Base-by-base conservation (phyloP, 2,113 vertebrate species). In the Sterna hirundo region DNA sequence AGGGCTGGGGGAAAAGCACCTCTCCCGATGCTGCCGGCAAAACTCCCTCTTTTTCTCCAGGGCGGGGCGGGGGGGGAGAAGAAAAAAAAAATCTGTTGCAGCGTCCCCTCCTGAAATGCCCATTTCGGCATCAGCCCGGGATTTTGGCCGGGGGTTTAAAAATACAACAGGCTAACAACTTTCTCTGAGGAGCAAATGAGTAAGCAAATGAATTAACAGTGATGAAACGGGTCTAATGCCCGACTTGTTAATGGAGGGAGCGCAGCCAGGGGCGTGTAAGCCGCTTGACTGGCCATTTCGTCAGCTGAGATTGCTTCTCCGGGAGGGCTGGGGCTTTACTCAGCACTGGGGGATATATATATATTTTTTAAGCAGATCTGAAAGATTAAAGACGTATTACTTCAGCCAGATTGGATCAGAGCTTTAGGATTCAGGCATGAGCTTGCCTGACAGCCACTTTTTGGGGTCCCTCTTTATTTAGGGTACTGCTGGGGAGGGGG, bases 211-310 rank as follows among this genome's bases (percentile, higher is more conserved):
- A 98, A 98, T 97, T 98, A 98, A 98, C 96, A 85, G 95, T 54
- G 98, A 97, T 97, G 98, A 97, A 97, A 98, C 64, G 87, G 97
- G 94, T 97, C 98, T 98, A 94, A 81, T 55, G 57, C 94, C 87
- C 82, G 71, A 55, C 52, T 85, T 80, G 95, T 76, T 96, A 88
- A 87, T 44, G 94, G 97, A 97, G 91, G 90, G 90, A 83, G 90
- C 19, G 49, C 88, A 34, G 86, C 40, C 57, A 90, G 91, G 75
- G 95, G 70, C 38, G 16, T 47, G 78, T 98, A 98, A 99, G 98
- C 98, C 8, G 98, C 97, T 99, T 98, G 97, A 74, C 97, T 92
- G 94, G 81, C 96, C 97, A 98, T 99, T 98, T 99, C 98, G 98
- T 99, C 98, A 98, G 98, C 97, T 83, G 75, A 70, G 97, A 97